Conservation (phyloP, 2,113 vertebrate genomes). For the Opisthocomus hoazin region DNA sequence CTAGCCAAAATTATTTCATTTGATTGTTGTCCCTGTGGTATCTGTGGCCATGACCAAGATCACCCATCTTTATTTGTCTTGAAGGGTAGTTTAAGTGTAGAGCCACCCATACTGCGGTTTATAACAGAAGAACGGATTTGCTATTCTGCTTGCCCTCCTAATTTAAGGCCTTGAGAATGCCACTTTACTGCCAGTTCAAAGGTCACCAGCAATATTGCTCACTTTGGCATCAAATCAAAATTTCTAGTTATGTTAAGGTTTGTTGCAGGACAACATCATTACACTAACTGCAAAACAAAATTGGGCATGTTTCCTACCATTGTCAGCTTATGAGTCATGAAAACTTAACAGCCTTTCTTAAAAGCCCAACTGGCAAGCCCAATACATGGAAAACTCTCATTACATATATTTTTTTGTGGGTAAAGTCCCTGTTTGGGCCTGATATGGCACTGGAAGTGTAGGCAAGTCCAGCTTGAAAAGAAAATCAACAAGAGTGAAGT, state of each 20-base stretch:
- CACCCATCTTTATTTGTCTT: neutral
- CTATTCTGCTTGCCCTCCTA: conserved; percentile 54
- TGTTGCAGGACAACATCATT: conserved; percentile 44
- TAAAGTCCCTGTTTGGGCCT: neutral
- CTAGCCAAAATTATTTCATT: neutral
- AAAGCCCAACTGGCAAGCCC: neutral
- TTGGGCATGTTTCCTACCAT: conserved; percentile 1
- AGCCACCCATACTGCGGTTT: neutral
- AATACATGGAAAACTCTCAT: neutral
- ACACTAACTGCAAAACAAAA: conserved; percentile 58
- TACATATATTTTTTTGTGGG: neutral
- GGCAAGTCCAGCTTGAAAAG: neutral
- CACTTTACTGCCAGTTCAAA: conserved; percentile 59
- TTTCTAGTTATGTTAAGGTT: conserved; percentile 49
- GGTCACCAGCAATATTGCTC: conserved; percentile 61
- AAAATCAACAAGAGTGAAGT: neutral
- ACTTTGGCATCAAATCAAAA: conserved; percentile 57
- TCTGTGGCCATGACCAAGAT: neutral
- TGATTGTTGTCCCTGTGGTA: neutral
- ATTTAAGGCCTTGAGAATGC: conserved; percentile 65
- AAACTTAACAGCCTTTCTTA: conserved; percentile 31
- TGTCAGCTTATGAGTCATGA: conserved; percentile 38
- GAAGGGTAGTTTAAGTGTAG: conserved; percentile 12
- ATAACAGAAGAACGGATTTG: conserved; percentile 41
- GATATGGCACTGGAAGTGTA: neutral